Evolutionary conservation across 2,888 invertebrate genomes (phyloP), one percentile per base, ranked within the genome.

Genomic region (Idaea straminata): DNA sequence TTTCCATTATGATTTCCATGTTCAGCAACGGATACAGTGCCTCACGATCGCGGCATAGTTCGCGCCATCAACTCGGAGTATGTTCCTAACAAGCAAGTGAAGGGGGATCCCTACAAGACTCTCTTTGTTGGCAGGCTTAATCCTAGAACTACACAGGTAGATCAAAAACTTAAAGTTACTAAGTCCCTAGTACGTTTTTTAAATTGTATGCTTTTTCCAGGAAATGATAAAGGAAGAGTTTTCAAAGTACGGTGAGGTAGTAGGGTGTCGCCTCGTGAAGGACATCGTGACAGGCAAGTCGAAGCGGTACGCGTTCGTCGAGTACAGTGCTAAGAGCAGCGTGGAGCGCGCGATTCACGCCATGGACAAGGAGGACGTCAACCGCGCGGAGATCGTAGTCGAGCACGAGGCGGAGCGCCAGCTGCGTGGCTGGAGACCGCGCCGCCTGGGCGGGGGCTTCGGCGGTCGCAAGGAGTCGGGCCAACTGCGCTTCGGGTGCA

Each of bases 381-480:
- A 97, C 79, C 95, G 95, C 3, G 92, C 93, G 35, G 94, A 94
- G 80, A 89, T 98, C 38, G 93, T 97, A 4, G 85, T 91, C 3
- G 97, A 98, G 83, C 94, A 94, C 76, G 97, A 97, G 85, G 95
- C 95, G 74, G 96, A 95, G 81, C 92, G 97, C 67, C 88, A 87
- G 7, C 82, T 97, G 77, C 92, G 93, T 66, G 97, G 97, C 1
- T 98, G 98, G 98, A 95, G 95, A 80, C 98, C 98, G 3, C 93
- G 98, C 70, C 88, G 98, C 70, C 89, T 98, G 5, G 98, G 98
- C 4, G 98, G 98, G 15, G 98, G 98, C 15, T 96, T 97, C 80
- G 97, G 97, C 4, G 98, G 98, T 0, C 94, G 94, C 72, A 97
- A 96, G 78, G 96, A 97, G 84, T 96, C 98, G 0, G 98, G 98